A percentile compares a stretch with the other conserved stretches of the same genome.
Evolutionary conservation across 2,797 vertebrate species (phyloP).

Genomic region (Chaetodon trifasciatus): DNA sequence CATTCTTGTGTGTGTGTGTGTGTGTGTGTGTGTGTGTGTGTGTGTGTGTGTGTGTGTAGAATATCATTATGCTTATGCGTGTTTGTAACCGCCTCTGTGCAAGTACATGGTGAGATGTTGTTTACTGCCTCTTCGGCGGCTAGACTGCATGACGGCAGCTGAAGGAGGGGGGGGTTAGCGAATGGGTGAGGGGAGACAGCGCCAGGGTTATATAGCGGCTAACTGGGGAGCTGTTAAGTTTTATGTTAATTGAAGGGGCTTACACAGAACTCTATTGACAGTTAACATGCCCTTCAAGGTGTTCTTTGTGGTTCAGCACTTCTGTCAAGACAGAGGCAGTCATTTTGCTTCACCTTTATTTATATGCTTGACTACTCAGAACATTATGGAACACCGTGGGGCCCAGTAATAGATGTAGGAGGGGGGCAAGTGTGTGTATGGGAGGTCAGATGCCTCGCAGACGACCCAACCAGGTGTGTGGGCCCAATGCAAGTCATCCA

Average conservation of each 20-base stretch:
- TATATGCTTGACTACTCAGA: conserved; percentile 97
- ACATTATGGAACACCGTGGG: conserved; percentile 88
- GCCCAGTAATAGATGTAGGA: conserved; percentile 81
- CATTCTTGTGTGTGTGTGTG: conserved; percentile 44
- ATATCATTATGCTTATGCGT: conserved; percentile 76
- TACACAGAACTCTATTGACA: conserved; percentile 89
- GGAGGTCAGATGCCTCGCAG: conserved; percentile 77
- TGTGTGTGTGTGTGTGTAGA: conserved; percentile 37
- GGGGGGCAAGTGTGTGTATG: conserved; percentile 67
- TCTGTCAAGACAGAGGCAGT: conserved; percentile 96
- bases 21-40: conserved; percentile 45
- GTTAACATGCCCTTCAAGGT: conserved; percentile 91
- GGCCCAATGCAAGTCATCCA: conserved; percentile 62
- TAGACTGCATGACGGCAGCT: conserved; percentile 75
- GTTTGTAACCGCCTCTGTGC: conserved; percentile 75
- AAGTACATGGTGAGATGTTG: conserved; percentile 79
- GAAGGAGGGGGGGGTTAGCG: conserved; percentile 55
- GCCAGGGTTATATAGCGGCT: conserved; percentile 77
- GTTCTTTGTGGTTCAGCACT: conserved; percentile 98
- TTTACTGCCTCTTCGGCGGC: conserved; percentile 75
- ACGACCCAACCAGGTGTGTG: conserved; percentile 77
- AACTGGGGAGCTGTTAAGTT: conserved; percentile 86
- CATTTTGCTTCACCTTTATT: conserved; percentile 97
- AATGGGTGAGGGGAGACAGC: conserved; percentile 70
- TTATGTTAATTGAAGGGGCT: conserved; percentile 89